Conservation (phyloP, 2,888 invertebrate genomes). For the Zhuqinia jingwanae region DNA sequence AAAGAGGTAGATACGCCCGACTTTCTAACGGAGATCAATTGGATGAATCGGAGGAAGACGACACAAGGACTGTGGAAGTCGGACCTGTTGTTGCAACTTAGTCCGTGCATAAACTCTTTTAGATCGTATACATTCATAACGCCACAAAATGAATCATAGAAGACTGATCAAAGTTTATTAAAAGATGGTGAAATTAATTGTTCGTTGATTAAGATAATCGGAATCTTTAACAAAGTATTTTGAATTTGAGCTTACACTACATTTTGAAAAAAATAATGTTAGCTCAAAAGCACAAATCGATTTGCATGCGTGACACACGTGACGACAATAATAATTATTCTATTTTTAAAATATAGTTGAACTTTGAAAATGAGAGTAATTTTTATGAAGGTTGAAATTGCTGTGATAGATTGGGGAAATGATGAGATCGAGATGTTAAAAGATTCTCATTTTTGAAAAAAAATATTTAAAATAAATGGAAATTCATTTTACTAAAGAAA, state of each 20-base stretch:
- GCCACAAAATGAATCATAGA: conserved; percentile 4
- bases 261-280: not conserved
- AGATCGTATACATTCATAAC: not conserved
- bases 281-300: conserved; percentile 8
- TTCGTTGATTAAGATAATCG: not conserved
- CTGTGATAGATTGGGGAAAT: conserved; percentile 16
- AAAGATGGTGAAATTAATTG: not conserved
- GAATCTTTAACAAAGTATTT: not conserved
- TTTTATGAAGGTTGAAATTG: not conserved
- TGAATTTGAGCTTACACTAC: not conserved
- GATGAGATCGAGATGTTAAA: not conserved
- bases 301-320: not conserved
- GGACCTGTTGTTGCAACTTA: conserved; percentile 53
- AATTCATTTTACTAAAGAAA: not conserved
- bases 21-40: conserved; percentile 65
- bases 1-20: conserved; percentile 73
- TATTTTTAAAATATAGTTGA: not conserved
- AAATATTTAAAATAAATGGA: no score
- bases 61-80: conserved; percentile 42
- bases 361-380: not conserved
- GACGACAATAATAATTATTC: not conserved
- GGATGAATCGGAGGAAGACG: conserved; percentile 67
- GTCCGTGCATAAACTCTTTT: not conserved
- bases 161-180: conserved; percentile 24
- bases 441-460: not conserved